Evolutionary conservation across 2,888 invertebrate species (phyloP).

Genomic region (Meiosimyza decipiens): DNA sequence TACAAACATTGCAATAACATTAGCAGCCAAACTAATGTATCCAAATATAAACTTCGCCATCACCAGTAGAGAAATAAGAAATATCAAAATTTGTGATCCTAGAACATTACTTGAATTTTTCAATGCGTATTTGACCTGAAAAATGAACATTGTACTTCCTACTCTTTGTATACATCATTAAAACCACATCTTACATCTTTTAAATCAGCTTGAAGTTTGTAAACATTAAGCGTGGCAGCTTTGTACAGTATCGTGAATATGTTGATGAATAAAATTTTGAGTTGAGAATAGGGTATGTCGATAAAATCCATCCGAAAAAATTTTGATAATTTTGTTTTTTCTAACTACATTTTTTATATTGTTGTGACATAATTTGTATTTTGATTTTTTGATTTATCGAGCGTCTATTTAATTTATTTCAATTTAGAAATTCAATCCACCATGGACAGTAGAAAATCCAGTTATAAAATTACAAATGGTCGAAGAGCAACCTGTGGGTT

Average conservation of each 20-base stretch:
- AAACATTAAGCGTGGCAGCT: slow-evolving; percentile 55
- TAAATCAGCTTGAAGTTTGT: slow-evolving; percentile 53
- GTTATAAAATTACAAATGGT: slow-evolving; percentile 75
- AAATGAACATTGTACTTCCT: not conserved
- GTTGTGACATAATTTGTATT: slow-evolving; percentile 11
- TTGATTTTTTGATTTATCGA: slow-evolving; percentile 18
- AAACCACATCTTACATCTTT: slow-evolving; percentile 43
- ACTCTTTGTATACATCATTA: not conserved
- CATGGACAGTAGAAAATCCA: slow-evolving; percentile 77
- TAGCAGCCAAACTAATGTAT: slow-evolving; percentile 57
- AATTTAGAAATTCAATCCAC: slow-evolving; percentile 74
- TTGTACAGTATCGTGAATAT: slow-evolving; percentile 55
- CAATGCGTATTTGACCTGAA: slow-evolving; percentile 38
- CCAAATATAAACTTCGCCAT: slow-evolving; percentile 55
- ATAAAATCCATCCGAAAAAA: slow-evolving; percentile 41
- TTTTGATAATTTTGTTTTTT: slow-evolving; percentile 11
- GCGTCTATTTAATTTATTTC: slow-evolving; percentile 26
- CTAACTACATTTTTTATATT: not conserved
- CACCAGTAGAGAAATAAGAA: slow-evolving; percentile 54
- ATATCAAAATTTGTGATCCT: slow-evolving; percentile 50
- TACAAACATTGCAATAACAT: slow-evolving; percentile 62
- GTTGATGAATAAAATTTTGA: slow-evolving; percentile 57
- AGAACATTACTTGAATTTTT: slow-evolving; percentile 42
- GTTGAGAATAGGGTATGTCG: slow-evolving; percentile 43
- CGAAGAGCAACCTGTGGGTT: slow-evolving; percentile 86